A percentile compares a stretch with the other conserved stretches of the same genome.
phyloP scores from a whole-genome alignment of 2,797 vertebrate genomes.

The Champsocephalus esox region DNA sequence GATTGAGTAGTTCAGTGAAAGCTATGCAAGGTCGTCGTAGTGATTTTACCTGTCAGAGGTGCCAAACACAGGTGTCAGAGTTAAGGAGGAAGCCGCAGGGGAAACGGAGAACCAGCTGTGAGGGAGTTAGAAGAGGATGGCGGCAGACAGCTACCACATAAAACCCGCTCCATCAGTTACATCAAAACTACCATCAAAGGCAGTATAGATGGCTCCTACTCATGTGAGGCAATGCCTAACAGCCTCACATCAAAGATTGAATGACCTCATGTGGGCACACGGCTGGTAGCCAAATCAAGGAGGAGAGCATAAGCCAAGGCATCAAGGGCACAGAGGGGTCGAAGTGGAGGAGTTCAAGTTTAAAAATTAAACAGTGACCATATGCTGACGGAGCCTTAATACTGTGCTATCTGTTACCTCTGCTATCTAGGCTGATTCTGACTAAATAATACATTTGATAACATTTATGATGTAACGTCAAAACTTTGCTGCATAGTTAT shows the following conservation, averaged over 20 bases:
- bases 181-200: conserved; percentile 61
- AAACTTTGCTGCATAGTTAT: neutral
- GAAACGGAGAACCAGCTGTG: conserved; percentile 56
- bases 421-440: neutral
- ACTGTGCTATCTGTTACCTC: neutral
- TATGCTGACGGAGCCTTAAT: neutral
- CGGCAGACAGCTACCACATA: conserved; percentile 42
- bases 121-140: conserved; percentile 43
- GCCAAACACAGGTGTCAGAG: conserved; percentile 61
- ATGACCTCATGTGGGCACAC: conserved; percentile 57
- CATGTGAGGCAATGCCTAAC: conserved; percentile 48
- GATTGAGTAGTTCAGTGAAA: conserved; percentile 36
- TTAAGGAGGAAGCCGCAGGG: conserved; percentile 50
- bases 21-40: conserved; percentile 40
- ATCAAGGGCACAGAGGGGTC: conserved; percentile 59
- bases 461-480: too few relatives aligned
- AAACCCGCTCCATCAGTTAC: conserved; percentile 48
- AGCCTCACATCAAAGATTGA: conserved; percentile 64
- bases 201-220: conserved; percentile 37
- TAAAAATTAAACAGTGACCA: conserved; percentile 28
- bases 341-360: conserved; percentile 17
- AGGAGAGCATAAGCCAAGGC: conserved; percentile 35
- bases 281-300: conserved; percentile 55
- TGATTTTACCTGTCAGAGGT: conserved; percentile 60
- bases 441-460: neutral